Evolutionary conservation across 2,797 vertebrate species (phyloP).

Genomic region (Hippocampus kuda): DNA sequence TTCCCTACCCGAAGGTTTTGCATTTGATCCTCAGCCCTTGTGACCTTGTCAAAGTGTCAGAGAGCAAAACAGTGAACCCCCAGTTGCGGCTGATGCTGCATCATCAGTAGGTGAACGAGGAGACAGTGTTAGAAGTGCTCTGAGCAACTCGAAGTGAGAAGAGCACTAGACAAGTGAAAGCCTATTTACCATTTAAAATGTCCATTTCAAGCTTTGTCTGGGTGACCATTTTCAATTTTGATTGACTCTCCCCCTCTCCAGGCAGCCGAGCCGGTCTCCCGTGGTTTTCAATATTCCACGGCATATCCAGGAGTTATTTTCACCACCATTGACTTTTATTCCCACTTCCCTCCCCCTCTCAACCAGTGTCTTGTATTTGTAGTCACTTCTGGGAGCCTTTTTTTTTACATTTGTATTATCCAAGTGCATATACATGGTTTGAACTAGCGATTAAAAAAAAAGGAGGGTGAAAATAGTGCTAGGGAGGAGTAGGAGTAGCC

Average conservation of each 20-base stretch:
- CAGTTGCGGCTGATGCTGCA: no score
- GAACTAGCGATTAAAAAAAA: conserved; percentile 12
- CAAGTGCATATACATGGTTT: conserved; percentile 26
- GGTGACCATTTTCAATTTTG: neutral
- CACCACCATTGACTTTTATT: conserved; percentile 1
- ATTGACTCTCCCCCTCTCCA: neutral
- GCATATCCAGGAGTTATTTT: conserved; percentile 7
- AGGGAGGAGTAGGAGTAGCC: neutral
- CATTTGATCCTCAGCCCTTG: no score
- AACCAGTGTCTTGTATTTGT: conserved; percentile 1
- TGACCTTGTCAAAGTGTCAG: no score
- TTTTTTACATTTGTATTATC: conserved; percentile 29
- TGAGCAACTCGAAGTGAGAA: no score
- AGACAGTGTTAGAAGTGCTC: no score
- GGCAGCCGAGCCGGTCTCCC: conserved; percentile 1
- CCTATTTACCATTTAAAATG: no score
- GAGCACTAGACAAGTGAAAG: no score
- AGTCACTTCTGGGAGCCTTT: neutral
- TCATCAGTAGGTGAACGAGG: no score
- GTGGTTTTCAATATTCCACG: conserved; percentile 6
- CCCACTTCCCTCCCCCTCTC: neutral
- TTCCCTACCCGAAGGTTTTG: no score
- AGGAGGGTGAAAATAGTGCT: neutral
- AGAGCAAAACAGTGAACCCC: no score
- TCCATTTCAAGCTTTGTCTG: neutral